phyloP scores from a whole-genome alignment of 2,113 vertebrate genomes.

The Nestor notabilis region DNA sequence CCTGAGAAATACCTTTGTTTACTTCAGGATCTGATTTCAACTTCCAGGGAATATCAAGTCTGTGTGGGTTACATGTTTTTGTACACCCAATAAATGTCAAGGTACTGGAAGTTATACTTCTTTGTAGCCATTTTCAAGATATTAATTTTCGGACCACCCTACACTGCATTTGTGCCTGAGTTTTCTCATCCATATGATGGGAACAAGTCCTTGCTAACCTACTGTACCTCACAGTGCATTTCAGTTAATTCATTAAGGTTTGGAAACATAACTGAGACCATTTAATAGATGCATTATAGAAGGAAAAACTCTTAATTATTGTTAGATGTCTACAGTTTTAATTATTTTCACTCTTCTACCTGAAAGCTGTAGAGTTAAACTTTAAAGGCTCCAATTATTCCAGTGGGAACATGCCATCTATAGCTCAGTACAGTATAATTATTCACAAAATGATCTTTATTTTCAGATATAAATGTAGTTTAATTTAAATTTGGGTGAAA shows the following conservation, averaged over 20 bases:
- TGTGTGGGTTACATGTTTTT: background rate
- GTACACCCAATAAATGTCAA: background rate
- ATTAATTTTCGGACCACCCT: background rate
- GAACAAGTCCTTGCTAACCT: background rate
- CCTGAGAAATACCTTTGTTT: background rate
- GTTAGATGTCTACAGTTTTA: background rate
- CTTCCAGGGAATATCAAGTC: background rate
- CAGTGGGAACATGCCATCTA: background rate
- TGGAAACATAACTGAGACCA: background rate
- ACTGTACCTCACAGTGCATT: background rate
- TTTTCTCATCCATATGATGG: background rate
- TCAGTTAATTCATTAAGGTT: background rate
- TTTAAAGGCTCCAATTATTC: conserved; percentile 22
- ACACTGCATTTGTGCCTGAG: background rate
- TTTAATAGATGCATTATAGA: background rate
- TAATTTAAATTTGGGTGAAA: conserved; percentile 70
- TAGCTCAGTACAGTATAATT: conserved; percentile 7
- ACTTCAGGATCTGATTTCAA: background rate
- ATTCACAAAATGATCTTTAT: conserved; percentile 57
- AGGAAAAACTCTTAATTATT: background rate
- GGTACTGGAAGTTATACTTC: background rate
- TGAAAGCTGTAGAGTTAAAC: conserved; percentile 36
- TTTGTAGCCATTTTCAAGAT: background rate
- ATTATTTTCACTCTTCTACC: background rate
- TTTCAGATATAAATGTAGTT: conserved; percentile 66